Base-by-base conservation (phyloP, 2,888 invertebrate genomes). In the Hemithea aestivaria region DNA sequence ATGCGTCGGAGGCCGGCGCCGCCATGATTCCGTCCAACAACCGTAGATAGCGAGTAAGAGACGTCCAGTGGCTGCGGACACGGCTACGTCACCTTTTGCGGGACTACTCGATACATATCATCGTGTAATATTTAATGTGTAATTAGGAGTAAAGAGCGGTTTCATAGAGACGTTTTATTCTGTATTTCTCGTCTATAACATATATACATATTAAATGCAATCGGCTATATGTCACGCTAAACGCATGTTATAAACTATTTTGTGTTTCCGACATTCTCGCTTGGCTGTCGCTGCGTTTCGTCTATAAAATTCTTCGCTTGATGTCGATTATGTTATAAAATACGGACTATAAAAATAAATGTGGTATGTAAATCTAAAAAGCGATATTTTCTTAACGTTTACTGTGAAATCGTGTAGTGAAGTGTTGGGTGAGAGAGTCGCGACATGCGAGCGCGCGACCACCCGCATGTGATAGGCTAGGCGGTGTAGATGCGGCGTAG, bases 101-200 rank as follows among this genome's bases (percentile, higher is more conserved):
- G 90, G 90, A 90, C 91, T 91, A 91, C 90, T 90, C 88, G 89
- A 89, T 90, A 91, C 90, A 91, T 91, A 91, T 91, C 91, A 91
- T 89, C 90, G 90, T 80, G 80, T 91, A 90, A 90, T 89, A 87
- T 85, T 66, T 90, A 89, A 84, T 81, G 70, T 83, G 76, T 89
- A 88, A 85, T 84, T 85, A 85, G 84, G 58, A 72, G 68, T 83
- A 82, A 66, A 75, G 73, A 78, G 73, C 81, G 77, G 83, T 85
- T 85, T 84, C 89, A 89, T 85, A 87, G 84, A 85, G 85, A 85
- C 84, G 79, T 87, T 82, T 84, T 87, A 42, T 85, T 85, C 82
- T 84, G 76, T 87, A 83, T 81, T 34, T 75, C 70, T 80, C 75
- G 73, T 83, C 84, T 84, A 78, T 73, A 78, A 74, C 73, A 33